Evolutionary conservation across 1,140 invertebrate genomes (phyloP).

Genomic region (Acarapis woodi): DNA sequence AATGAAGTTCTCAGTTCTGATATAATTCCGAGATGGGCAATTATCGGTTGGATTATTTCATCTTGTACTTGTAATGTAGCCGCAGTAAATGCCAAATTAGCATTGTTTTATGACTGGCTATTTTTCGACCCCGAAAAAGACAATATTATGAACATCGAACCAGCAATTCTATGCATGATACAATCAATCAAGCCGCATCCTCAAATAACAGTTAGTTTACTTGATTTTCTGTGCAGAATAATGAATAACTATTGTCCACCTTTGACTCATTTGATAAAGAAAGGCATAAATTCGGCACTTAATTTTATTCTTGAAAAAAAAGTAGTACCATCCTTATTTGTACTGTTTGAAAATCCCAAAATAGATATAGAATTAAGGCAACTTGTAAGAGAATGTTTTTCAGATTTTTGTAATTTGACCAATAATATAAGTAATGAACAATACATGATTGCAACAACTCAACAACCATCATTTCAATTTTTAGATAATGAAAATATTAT

Average conservation of each 20-base stretch:
- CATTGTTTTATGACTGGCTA: slow-evolving; percentile 90
- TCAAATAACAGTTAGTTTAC: slow-evolving; percentile 63
- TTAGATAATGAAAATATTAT: too few species aligned
- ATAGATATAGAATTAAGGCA: slow-evolving; percentile 56
- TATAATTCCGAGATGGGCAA: slow-evolving; percentile 89
- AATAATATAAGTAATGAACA: neutral
- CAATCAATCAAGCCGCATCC: slow-evolving; percentile 87
- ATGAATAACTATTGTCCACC: slow-evolving; percentile 71
- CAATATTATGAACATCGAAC: slow-evolving; percentile 97
- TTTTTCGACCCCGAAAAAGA: slow-evolving; percentile 82
- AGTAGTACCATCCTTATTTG: slow-evolving; percentile 56
- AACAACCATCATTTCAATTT: neutral
- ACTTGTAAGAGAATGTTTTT: slow-evolving; percentile 61
- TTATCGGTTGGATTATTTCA: slow-evolving; percentile 87
- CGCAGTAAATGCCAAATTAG: slow-evolving; percentile 75
- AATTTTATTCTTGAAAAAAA: slow-evolving; percentile 75
- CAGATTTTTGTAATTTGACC: slow-evolving; percentile 35
- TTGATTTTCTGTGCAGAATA: slow-evolving; percentile 78
- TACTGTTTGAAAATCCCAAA: slow-evolving; percentile 72
- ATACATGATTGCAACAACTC: neutral
- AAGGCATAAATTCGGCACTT: slow-evolving; percentile 70
- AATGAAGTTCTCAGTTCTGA: slow-evolving; percentile 92
- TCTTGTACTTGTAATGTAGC: slow-evolving; percentile 81
- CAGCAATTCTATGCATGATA: slow-evolving; percentile 92
- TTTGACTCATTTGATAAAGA: slow-evolving; percentile 46